Evolutionary conservation across 2,113 vertebrate genomes (phyloP).

Genomic region (Megaceryle maxima): DNA sequence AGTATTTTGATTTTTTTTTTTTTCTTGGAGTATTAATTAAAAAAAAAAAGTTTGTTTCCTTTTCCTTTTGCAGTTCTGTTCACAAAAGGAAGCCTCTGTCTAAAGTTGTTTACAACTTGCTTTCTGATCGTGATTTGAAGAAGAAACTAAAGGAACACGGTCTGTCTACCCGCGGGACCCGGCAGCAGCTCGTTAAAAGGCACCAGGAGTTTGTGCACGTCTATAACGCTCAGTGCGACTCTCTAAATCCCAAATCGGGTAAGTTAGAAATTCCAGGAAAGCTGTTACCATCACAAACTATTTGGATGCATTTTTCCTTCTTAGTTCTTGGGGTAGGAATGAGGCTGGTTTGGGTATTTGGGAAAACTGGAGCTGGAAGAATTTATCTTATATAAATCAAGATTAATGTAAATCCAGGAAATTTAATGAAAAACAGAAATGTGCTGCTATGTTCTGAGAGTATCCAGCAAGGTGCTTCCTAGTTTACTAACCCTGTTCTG

Average conservation of each 20-base stretch:
- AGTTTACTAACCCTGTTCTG: not conserved
- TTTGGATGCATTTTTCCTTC: not conserved
- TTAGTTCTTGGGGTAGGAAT: rapidly evolving
- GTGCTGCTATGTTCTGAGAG: not conserved
- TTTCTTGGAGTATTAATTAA: not conserved
- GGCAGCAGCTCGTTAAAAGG: constrained; percentile 85
- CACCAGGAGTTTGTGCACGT: constrained; percentile 89
- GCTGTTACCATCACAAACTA: rapidly evolving
- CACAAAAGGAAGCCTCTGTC: constrained; percentile 79
- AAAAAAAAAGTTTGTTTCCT: not conserved
- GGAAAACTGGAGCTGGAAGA: not conserved
- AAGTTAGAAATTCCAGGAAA: not conserved
- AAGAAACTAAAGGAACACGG: constrained; percentile 84
- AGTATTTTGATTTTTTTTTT: not conserved
- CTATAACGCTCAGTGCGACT: constrained; percentile 92
- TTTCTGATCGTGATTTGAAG: constrained; percentile 86
- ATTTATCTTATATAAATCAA: not conserved
- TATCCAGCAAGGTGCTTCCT: not conserved
- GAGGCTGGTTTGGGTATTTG: not conserved
- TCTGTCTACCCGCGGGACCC: constrained; percentile 81
- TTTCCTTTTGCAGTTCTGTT: constrained; percentile 70
- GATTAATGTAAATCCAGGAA: not conserved
- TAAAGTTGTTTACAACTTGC: constrained; percentile 91
- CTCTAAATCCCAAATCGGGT: constrained; percentile 90
- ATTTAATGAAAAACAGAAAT: not conserved